These are phyloP conservation scores for Ornithoptera priamus DNA, from an alignment of 2,888 invertebrate genomes.

Conservation along the genomic window DNA sequence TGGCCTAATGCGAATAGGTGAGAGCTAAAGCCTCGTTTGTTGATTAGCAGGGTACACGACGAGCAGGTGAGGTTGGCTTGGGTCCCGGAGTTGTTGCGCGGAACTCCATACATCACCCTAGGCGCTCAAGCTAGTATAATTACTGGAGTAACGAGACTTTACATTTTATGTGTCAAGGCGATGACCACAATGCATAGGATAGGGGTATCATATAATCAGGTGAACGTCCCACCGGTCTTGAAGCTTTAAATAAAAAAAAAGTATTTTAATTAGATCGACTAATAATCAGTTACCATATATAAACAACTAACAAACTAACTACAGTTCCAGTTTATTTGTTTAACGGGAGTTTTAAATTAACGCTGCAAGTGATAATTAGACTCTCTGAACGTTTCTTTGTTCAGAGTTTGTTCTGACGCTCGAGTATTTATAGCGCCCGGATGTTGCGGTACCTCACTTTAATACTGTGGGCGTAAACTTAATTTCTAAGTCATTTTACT, in stretches of 20 bases:
- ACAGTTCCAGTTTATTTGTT: conserved; percentile 1
- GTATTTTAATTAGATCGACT: conserved; percentile 11
- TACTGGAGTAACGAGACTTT: too few species aligned
- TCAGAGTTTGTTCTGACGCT: conserved; percentile 10
- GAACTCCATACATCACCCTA: too few species aligned
- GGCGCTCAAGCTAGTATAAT: too few species aligned
- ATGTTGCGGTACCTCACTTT: background rate
- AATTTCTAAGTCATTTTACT: background rate
- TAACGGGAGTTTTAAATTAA: conserved; percentile 23
- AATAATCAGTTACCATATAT: background rate
- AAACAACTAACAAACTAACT: background rate
- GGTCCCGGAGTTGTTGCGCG: too few species aligned
- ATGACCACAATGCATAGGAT: too few species aligned
- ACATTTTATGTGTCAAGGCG: too few species aligned
- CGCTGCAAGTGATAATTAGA: conserved; percentile 20
- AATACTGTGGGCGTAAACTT: background rate
- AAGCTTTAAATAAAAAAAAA: background rate
- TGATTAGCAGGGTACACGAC: too few species aligned
- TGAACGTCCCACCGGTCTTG: too few species aligned
- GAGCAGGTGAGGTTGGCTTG: too few species aligned
- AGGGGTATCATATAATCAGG: too few species aligned
- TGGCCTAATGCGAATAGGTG: too few species aligned
- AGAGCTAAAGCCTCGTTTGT: too few species aligned
- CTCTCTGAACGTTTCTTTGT: conserved; percentile 8
- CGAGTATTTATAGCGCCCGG: background rate